Evolutionary conservation across 2,797 vertebrate species (phyloP).

Genomic region (Peromyscus nudipes): DNA sequence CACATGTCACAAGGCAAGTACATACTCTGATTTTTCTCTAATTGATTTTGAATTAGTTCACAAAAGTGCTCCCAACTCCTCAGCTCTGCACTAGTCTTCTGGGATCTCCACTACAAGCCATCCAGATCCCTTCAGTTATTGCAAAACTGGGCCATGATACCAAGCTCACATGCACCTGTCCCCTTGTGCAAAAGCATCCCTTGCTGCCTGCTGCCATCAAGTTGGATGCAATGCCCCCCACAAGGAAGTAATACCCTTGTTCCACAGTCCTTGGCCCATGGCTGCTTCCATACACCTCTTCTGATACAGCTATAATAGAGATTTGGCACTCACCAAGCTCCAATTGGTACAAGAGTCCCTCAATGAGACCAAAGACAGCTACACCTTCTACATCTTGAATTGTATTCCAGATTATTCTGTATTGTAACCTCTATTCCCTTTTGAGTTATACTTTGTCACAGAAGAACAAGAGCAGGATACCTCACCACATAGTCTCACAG

Average conservation of each 20-base stretch:
- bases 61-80: neutral
- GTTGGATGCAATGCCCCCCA: neutral
- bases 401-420: neutral
- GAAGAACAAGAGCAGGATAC: neutral
- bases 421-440: neutral
- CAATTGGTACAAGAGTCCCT: neutral
- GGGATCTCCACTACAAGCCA: neutral
- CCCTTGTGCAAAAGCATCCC: neutral
- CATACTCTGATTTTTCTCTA: neutral
- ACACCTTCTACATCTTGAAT: neutral
- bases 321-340: neutral
- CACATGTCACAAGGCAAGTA: neutral
- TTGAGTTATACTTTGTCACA: neutral
- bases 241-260: neutral
- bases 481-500: neutral
- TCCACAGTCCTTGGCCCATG: neutral
- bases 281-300: neutral
- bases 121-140: neutral
- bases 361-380: neutral
- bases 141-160: no score
- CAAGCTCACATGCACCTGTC: neutral
- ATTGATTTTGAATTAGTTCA: neutral
- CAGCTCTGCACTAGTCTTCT: neutral
- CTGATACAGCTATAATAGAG: rapidly evolving
- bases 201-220: neutral